Base-by-base conservation (phyloP, 2,888 invertebrate species). In the Sinotaia quadrata region DNA sequence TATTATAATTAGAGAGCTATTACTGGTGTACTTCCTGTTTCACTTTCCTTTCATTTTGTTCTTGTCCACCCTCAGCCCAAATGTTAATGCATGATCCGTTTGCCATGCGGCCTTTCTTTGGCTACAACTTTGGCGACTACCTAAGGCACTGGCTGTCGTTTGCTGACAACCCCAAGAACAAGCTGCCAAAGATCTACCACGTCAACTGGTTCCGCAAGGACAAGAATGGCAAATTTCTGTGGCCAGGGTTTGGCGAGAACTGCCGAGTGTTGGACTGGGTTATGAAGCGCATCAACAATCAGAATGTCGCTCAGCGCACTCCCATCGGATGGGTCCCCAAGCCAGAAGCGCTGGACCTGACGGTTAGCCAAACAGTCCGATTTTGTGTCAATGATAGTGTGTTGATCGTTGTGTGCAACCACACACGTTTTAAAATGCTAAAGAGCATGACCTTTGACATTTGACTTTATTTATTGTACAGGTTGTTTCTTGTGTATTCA, bases 21-120 rank as follows among this genome's bases (percentile, higher is more conserved):
- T n/a, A n/a, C n/a, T n/a, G n/a, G n/a, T n/a, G n/a, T n/a, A n/a
- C n/a, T n/a, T n/a, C n/a, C 41, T 41, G 41, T 41, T 47, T 47
- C 47, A 4, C 4, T 7, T 47, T 47, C 41, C 41, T 41, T 41
- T 41, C n/a, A n/a, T 47, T 47, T 47, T 24, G 8, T 18, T 33
- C 5, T 34, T 31, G 4, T 2, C 29, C 18, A 21, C 52, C 80
- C 78, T 27, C 79, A 86, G 87, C 79, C 34, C 87, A 87, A 70
- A 80, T 78, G 31, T 93, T 99, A 34, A 97, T 99, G 97, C 95
- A 98, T 89, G 99, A 99, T 89, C 98, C 99, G 10, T 98, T 99
- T 90, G 99, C 99, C 0, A 99, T 99, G 98, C 91, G 98, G 60
- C 98, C 99, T 8, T 99, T 99, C 92, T 98, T 99, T 88, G 98